Conservation (phyloP, 1,140 invertebrate genomes). For the Papilio machaon region DNA sequence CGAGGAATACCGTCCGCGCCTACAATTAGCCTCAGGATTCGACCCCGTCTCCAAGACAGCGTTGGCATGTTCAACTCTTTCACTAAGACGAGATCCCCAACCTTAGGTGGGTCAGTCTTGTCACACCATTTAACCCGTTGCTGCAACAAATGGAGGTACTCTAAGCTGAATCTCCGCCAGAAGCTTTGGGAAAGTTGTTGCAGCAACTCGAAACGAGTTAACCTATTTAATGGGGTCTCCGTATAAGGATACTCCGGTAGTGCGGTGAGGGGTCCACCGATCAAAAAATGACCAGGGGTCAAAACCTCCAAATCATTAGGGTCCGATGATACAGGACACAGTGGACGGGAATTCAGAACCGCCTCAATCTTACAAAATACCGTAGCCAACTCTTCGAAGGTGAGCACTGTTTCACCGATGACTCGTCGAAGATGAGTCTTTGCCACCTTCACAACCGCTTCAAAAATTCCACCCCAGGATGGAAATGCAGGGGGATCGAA, state of each 20-base stretch:
- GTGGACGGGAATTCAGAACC: conserved; percentile 26
- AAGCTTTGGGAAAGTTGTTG: conserved; percentile 39
- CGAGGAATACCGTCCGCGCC: conserved; percentile 32
- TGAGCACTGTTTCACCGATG: conserved; percentile 36
- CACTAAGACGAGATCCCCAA: conserved; percentile 35
- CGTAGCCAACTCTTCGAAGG: conserved; percentile 37
- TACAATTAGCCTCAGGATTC: conserved; percentile 26
- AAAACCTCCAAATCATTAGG: conserved; percentile 33
- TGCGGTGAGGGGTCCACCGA: conserved; percentile 32
- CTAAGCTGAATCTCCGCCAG: conserved; percentile 36
- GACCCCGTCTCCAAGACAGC: conserved; percentile 34
- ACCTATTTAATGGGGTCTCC: conserved; percentile 4
- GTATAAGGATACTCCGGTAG: conserved; percentile 37
- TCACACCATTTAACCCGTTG: conserved; percentile 33
- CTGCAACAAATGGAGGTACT: conserved; percentile 36
- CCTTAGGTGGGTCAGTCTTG: conserved; percentile 34
- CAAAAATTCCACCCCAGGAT: conserved; percentile 39
- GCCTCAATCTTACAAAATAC: conserved; percentile 40
- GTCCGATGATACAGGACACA: conserved; percentile 26
- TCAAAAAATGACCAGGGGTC: conserved; percentile 33
- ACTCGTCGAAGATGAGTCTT: conserved; percentile 40
- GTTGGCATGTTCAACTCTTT: conserved; percentile 32
- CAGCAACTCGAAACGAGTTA: conserved; percentile 38
- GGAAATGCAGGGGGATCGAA: conserved; percentile 38
- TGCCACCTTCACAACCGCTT: conserved; percentile 34